Base-by-base conservation (phyloP, 2,797 vertebrate genomes). In the Avahi laniger region DNA sequence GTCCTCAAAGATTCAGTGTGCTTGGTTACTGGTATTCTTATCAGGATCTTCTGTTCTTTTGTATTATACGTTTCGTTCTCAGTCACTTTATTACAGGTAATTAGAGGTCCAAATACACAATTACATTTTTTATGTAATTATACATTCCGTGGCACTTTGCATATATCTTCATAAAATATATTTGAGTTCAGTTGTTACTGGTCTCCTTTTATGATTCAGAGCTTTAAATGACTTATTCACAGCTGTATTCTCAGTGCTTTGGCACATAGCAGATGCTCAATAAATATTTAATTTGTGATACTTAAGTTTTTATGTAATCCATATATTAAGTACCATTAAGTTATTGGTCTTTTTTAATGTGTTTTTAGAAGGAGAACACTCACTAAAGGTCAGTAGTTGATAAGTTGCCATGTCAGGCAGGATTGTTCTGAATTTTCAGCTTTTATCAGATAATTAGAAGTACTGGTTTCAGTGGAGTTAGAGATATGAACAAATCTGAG, bases 51-150 rank as follows among this genome's bases (percentile, higher is more conserved):
- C 99, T 67, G 96, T 99, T 91, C 99, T 99, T 97, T 97, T 99
- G 95, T 99, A 99, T 98, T 99, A 99, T 97, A 99, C 99, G 72
- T 99, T 99, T 97, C 98, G 98, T 97, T 98, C 98, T 87, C 99
- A 99, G 98, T 98, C 99, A 96, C 99, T 99, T 98, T 99, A 99
- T 97, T 98, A 99, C 98, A 99, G 99, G 99, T 99, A 97, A 98
- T 96, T 14, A 94, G 20, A 93, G 13, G 38, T 94, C 82, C 59
- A 88, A 76, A 70, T 50, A 8, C n/a, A 38, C 26, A 76, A 67
- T 61, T 50, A 43, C 41, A 67, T 93, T 94, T 89, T 93, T 81
- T 14, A 91, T 83, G 41, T 93, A 88, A 61, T 78, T 35, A 69
- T 54, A 50, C 95, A 92, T 83, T 79, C 52, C 65, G 48, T 54